Base-by-base conservation (phyloP, 2,797 vertebrate genomes). In the Syngnathus acus region DNA sequence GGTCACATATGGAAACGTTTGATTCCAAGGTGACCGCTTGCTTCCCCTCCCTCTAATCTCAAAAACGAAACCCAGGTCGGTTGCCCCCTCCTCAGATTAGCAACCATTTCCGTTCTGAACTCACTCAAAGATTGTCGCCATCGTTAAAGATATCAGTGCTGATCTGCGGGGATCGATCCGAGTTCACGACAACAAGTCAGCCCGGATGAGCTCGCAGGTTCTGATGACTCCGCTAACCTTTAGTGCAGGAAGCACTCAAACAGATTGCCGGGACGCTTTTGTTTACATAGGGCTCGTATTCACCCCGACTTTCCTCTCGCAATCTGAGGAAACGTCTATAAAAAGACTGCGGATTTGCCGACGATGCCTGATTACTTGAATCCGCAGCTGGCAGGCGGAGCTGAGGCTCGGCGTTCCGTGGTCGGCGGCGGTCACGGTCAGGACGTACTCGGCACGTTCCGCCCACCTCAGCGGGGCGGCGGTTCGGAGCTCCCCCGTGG, bases 351-450 rank as follows among this genome's bases (percentile, higher is more conserved):
- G 10, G 70, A 78, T 17, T 23, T 5, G 55, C 51, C 19, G 42
- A 26, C 67, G 4, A 13, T 17, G 6, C 21, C 4, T 66, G 37
- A 43, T 70, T 82, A 98, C 97, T 93, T 98, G 93, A 54, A 99
- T 78, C 10, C 81, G 91, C 11, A 99, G 66, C 54, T 89, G 78
- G 69, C 93, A 92, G 1, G 93, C 88, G 0, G 94, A 88, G 73
- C 91, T 97, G 78, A 86, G 92, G 4, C 93, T 87, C 0, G 84
- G 91, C 0, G 67, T 40, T 2, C 96, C 95, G 0, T 89, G 92
- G 84, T 99, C 97, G 0, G 91, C 90, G 69, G 95, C 95, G 0
- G 85, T 93, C 42, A 94, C 86, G 0, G 90, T 94, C 79, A 99
- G 89, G 50, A 84, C 26, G 42, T 99, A 98, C 71, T 97, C 95